These are phyloP conservation scores for Pleuronectes platessa DNA, from an alignment of 2,113 vertebrate species.

Conservation along the genomic window DNA sequence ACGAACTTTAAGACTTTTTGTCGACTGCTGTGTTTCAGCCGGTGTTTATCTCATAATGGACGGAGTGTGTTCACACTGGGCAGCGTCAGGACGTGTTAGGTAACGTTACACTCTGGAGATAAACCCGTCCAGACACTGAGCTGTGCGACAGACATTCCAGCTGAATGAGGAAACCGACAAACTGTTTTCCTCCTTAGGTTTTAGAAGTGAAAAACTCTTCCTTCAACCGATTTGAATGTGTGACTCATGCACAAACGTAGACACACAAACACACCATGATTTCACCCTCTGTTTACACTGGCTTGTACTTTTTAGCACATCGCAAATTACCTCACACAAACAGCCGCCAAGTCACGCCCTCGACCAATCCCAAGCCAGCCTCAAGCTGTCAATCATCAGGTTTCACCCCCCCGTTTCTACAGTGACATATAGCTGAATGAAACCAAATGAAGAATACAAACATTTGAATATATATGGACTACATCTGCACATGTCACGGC, in stretches of 20 bases:
- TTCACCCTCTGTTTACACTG: slow-evolving; percentile 50
- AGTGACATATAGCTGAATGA: no score
- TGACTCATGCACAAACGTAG: slow-evolving; percentile 49
- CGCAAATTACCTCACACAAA: slow-evolving; percentile 56
- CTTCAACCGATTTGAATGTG: slow-evolving; percentile 37
- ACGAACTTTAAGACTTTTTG: not conserved
- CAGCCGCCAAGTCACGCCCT: not conserved
- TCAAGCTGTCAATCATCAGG: no score
- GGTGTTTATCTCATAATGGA: slow-evolving; percentile 4
- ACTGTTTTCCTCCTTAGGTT: slow-evolving; percentile 67
- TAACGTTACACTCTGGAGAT: slow-evolving; percentile 45
- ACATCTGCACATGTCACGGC: no score
- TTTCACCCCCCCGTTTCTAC: no score
- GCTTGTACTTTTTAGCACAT: slow-evolving; percentile 17
- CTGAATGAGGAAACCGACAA: slow-evolving; percentile 65
- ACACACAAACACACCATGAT: slow-evolving; percentile 17
- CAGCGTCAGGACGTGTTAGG: slow-evolving; percentile 33
- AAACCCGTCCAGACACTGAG: slow-evolving; percentile 66
- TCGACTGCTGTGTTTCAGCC: slow-evolving; percentile 1
- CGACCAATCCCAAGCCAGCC: no score
- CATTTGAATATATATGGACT: no score
- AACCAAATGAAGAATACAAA: no score
- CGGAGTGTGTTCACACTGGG: not conserved
- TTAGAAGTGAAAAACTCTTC: slow-evolving; percentile 41
- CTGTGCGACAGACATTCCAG: slow-evolving; percentile 73